Evolutionary conservation across 2,888 invertebrate species (phyloP).

Genomic region (Eulithis prunata): DNA sequence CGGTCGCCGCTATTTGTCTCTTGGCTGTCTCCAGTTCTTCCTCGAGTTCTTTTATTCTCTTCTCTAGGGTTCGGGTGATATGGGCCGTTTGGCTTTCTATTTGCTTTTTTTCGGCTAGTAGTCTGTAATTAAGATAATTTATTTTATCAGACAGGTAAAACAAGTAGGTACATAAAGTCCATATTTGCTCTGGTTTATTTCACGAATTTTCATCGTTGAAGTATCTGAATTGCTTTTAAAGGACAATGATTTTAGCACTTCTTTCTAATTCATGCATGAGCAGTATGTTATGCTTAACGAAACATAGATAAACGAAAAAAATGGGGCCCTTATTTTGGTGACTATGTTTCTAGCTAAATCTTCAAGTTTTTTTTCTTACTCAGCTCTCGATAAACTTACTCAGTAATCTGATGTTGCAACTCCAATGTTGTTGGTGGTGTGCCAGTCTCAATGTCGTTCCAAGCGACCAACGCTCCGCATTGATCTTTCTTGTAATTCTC

Average conservation of each 20-base stretch:
- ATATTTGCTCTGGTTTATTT: no score
- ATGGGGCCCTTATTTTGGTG: no score
- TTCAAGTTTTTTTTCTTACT: background rate
- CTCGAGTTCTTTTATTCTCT: slow-evolving; percentile 59
- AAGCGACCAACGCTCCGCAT: slow-evolving; percentile 52
- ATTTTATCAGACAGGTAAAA: no score
- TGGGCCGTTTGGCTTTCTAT: slow-evolving; percentile 57
- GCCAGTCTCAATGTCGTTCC: slow-evolving; percentile 41
- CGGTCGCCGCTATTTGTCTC: slow-evolving; percentile 59
- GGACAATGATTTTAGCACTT: no score
- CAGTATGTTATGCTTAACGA: no score
- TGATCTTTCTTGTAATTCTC: slow-evolving; percentile 40
- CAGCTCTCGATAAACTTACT: slow-evolving; percentile 50
- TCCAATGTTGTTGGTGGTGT: slow-evolving; percentile 39
- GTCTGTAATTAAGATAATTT: slow-evolving; percentile 49
- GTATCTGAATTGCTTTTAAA: no score
- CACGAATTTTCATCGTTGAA: no score
- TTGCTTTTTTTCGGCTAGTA: slow-evolving; percentile 64
- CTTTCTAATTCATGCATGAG: no score
- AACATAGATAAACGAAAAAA: no score
- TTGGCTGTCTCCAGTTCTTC: slow-evolving; percentile 64
- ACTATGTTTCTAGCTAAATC: no score
- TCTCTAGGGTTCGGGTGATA: slow-evolving; percentile 53
- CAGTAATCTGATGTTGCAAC: slow-evolving; percentile 58
- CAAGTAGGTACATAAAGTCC: no score